Base-by-base conservation (phyloP, 2,113 vertebrate species). In the Lepus timidus region DNA sequence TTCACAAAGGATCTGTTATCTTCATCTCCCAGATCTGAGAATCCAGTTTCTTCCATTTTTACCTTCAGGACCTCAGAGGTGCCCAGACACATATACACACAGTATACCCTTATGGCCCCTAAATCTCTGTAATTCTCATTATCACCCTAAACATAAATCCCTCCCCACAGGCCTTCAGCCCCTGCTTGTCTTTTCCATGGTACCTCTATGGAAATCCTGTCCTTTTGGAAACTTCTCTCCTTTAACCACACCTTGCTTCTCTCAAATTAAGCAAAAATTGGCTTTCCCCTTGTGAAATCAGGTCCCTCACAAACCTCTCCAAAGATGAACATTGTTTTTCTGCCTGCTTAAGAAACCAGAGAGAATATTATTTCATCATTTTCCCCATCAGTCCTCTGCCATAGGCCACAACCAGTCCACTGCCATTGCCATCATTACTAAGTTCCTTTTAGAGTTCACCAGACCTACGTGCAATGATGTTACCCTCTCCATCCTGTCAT, bases 1-100 rank as follows among this genome's bases (percentile, higher is more conserved):
- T 86, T 92, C 31, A 71, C 16, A 93, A 74, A 93, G 58, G 44
- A 55, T 27, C 73, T 39, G 65, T 80, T 49, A 61, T 76, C 62
- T 81, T 81, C 39, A 62, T 68, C 13, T 85, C 95, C 65, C 83
- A 70, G 58, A 87, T 80, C 71, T 85, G 36, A 95, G 94, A 92
- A 70, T 19, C 65, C 70, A 67, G 27, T 68, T 78, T 44, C 73
- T 96, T 93, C 52, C 6, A 7, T 82, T 81, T 94, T 74, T 85
- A 51, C 49, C 81, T 70, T 71, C 16, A 84, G 81, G 70, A 76
- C 58, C 93, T 86, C 61, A 36, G 33, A 95, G 31, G 25, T 39
- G 14, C 70, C 22, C 19, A 33, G 44, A 5, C 39, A 52, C 10
- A 64, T 9, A 71, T 9, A 19, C 44, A 73, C 12, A 10, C 9